Evolutionary conservation across 2,113 vertebrate species (phyloP).

Genomic region (Halichoerus grypus): DNA sequence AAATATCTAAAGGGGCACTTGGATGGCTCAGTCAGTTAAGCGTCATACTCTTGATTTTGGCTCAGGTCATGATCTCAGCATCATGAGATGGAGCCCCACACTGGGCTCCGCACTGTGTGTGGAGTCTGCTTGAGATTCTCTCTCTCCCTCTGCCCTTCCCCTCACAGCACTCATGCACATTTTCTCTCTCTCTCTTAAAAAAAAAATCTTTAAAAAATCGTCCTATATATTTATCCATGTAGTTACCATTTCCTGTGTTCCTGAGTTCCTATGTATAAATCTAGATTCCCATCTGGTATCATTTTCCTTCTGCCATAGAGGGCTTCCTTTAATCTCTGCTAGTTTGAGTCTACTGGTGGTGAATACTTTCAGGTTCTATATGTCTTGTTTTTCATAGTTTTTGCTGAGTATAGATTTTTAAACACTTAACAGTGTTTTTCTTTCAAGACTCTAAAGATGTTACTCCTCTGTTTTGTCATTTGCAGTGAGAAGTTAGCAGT

Average conservation of each 20-base stretch:
- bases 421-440: neutral
- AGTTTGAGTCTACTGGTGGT: neutral
- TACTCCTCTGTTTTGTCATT: neutral
- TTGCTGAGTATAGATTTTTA: neutral
- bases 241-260: neutral
- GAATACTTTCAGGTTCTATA: neutral
- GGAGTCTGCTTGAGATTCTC: no score
- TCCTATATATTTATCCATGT: neutral
- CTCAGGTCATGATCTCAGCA: neutral
- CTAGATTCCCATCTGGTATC: neutral
- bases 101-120: no score
- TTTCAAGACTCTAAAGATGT: neutral
- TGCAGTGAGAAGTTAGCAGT: neutral
- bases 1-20: neutral
- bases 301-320: neutral
- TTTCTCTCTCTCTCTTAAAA: no score
- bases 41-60: neutral
- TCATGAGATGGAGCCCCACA: no score
- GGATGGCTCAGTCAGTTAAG: neutral
- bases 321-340: neutral
- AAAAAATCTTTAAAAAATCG: no score
- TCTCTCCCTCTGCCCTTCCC: no score
- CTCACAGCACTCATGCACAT: no score
- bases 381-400: neutral
- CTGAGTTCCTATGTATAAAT: neutral